These are phyloP conservation scores for Trissolcus brochymenae DNA, from an alignment of 2,888 invertebrate species.

Conservation along the genomic window DNA sequence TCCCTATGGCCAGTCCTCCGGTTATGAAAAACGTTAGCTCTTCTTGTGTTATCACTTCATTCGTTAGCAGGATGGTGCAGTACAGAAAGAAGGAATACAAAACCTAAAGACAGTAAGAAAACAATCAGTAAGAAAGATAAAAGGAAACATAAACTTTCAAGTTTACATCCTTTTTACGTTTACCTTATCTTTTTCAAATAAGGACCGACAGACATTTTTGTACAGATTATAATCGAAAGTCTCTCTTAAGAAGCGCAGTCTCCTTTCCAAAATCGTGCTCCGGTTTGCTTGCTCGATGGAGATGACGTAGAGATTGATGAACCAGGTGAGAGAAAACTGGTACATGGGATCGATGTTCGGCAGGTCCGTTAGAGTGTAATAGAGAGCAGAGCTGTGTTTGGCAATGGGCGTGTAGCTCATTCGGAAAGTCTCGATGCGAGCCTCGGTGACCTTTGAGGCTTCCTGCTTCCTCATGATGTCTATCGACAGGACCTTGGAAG, in stretches of 20 bases:
- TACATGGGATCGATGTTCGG: constrained; percentile 93
- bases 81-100: constrained; percentile 85
- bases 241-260: constrained; percentile 83
- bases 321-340: constrained; percentile 91
- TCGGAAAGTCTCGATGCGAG: constrained; percentile 86
- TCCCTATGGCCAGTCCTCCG: constrained; percentile 85
- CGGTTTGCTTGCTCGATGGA: constrained; percentile 87
- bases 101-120: constrained; percentile 57
- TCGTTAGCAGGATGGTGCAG: constrained; percentile 82
- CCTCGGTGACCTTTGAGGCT: constrained; percentile 86
- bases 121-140: neutral
- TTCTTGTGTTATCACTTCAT: constrained; percentile 79
- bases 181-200: constrained; percentile 90
- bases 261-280: constrained; percentile 83
- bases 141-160: neutral
- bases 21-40: constrained; percentile 84
- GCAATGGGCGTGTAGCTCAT: constrained; percentile 87
- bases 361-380: constrained; percentile 89
- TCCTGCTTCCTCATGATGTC: constrained; percentile 90
- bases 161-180: neutral
- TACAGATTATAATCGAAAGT: constrained; percentile 89
- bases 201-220: constrained; percentile 87
- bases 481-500: constrained; percentile 87
- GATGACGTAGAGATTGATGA: constrained; percentile 86
- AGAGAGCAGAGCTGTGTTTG: constrained; percentile 86